These are phyloP conservation scores for Chionodraco myersi DNA, from an alignment of 2,113 vertebrate genomes.

Conservation along the genomic window DNA sequence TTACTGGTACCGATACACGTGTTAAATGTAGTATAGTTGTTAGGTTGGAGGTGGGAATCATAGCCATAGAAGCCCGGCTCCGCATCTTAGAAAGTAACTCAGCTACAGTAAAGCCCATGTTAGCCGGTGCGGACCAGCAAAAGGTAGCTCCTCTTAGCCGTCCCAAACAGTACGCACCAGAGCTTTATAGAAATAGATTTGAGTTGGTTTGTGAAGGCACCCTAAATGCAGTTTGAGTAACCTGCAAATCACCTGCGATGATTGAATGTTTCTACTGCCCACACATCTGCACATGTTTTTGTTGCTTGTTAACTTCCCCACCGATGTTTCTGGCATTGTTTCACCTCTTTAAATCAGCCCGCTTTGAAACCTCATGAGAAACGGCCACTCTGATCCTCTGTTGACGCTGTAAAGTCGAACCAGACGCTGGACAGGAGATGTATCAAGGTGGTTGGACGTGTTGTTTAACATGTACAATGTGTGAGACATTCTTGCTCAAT, in stretches of 20 bases:
- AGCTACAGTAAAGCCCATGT: too few relatives aligned
- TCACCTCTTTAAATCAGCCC: slow-evolving; percentile 29
- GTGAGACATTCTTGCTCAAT: background rate
- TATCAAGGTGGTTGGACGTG: slow-evolving; percentile 24
- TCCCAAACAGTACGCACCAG: too few relatives aligned
- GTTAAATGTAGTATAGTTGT: too few relatives aligned
- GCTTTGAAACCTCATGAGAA: slow-evolving; percentile 24
- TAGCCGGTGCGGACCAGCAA: too few relatives aligned
- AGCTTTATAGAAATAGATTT: too few relatives aligned
- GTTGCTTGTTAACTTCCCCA: slow-evolving; percentile 10
- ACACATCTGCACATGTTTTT: slow-evolving; percentile 37
- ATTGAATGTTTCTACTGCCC: background rate
- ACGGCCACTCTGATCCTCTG: background rate
- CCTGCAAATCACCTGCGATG: background rate
- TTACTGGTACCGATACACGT: too few relatives aligned
- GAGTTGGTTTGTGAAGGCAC: too few relatives aligned
- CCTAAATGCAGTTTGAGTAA: background rate
- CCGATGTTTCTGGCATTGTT: slow-evolving; percentile 15
- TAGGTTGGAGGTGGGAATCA: too few relatives aligned
- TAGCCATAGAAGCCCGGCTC: too few relatives aligned
- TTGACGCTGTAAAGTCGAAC: slow-evolving; percentile 4
- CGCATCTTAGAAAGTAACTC: too few relatives aligned
- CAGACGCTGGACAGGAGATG: slow-evolving; percentile 9
- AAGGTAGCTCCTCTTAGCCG: too few relatives aligned
- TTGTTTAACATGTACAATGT: background rate